phyloP scores from a whole-genome alignment of 2,113 vertebrate species.

The Alexandromys fortis region DNA sequence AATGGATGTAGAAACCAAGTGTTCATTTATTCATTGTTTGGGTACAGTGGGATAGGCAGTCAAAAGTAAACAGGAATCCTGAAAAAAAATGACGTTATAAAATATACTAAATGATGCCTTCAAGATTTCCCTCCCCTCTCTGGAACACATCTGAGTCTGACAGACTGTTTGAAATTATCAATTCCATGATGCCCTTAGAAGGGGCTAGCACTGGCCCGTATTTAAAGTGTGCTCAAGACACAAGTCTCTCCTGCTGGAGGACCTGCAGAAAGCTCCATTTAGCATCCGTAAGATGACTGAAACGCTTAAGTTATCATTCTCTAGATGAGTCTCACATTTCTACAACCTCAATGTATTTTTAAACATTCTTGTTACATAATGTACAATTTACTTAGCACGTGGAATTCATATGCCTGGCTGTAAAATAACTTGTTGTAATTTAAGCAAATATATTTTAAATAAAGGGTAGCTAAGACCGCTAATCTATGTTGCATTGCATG shows the following conservation, averaged over 20 bases:
- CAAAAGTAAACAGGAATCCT: conserved; percentile 78
- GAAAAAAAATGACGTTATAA: conserved; percentile 70
- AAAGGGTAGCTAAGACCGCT: conserved; percentile 82
- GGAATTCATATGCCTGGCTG: conserved; percentile 85
- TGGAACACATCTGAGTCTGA: conserved; percentile 76
- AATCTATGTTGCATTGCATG: conserved; percentile 78
- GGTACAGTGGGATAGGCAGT: conserved; percentile 57
- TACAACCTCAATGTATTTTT: conserved; percentile 85
- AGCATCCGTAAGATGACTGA: conserved; percentile 71
- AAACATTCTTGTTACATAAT: conserved; percentile 82
- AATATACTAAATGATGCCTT: conserved; percentile 73
- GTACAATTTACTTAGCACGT: conserved; percentile 84
- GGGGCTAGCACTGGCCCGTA: conserved; percentile 60
- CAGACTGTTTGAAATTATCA: conserved; percentile 78
- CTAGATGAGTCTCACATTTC: conserved; percentile 81
- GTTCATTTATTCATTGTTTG: conserved; percentile 67
- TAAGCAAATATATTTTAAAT: conserved; percentile 87
- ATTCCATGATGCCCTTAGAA: conserved; percentile 78
- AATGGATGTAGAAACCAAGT: conserved; percentile 42
- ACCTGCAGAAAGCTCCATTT: conserved; percentile 76
- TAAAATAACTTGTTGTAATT: conserved; percentile 86
- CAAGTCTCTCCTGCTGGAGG: conserved; percentile 76
- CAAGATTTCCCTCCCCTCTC: conserved; percentile 42
- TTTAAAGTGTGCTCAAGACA: conserved; percentile 77
- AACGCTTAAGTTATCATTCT: conserved; percentile 80